phyloP scores from a whole-genome alignment of 2,888 invertebrate genomes.

The Himalopsyche japonica region DNA sequence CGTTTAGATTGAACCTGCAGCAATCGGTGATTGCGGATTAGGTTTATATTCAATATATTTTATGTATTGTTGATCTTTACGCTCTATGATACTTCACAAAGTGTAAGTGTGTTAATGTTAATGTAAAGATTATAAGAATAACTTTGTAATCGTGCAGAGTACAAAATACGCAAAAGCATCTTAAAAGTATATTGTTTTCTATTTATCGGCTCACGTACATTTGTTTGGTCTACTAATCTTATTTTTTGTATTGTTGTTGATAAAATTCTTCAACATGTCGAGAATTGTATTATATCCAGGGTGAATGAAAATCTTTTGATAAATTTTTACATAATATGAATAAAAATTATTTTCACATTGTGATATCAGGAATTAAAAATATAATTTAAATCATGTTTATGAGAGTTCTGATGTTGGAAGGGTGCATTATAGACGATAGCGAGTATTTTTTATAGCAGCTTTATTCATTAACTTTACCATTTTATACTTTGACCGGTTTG shows the following conservation, averaged over 20 bases:
- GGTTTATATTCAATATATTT: neutral
- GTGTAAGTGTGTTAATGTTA: neutral
- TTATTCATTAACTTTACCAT: neutral
- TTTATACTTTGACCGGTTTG: constrained; percentile 8
- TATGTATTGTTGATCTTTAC: neutral
- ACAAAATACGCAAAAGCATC: neutral
- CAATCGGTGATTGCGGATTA: neutral
- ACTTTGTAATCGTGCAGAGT: neutral
- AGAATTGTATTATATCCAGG: constrained; percentile 3
- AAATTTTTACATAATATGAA: constrained; percentile 29
- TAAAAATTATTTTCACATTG: constrained; percentile 30
- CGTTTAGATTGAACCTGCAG: neutral
- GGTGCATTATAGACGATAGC: constrained; percentile 3
- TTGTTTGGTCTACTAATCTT: constrained; percentile 27
- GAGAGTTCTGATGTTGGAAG: neutral
- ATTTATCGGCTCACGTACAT: constrained; percentile 5
- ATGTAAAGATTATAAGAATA: neutral
- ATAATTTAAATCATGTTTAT: constrained; percentile 16
- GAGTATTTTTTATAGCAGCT: constrained; percentile 13
- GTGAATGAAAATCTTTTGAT: constrained; percentile 19
- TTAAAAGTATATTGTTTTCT: neutral
- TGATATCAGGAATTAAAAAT: constrained; percentile 19
- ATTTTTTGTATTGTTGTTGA: constrained; percentile 17
- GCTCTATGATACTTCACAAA: neutral
- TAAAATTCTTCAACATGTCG: constrained; percentile 5